phyloP scores from a whole-genome alignment of 30 jellyfish, hydroid and myxozoan species.

The Aurelia aurita region DNA sequence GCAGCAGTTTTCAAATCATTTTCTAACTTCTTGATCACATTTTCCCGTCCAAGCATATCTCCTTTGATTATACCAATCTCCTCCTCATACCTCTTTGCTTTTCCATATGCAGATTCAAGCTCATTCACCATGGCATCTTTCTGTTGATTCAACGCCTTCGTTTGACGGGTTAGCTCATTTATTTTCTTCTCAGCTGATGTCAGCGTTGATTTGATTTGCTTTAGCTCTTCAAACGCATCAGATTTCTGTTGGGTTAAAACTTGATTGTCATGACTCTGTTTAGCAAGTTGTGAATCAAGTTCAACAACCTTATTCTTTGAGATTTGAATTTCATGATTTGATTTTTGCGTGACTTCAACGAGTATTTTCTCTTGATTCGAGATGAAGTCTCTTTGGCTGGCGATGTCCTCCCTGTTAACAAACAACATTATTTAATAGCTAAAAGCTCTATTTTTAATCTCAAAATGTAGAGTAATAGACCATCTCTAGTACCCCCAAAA shows the following conservation, averaged over 20 bases:
- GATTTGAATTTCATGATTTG: slow-evolving; percentile 58
- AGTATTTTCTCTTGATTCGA: slow-evolving; percentile 38
- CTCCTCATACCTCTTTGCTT: slow-evolving; percentile 54
- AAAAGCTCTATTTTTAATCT: neutral
- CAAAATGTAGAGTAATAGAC: neutral
- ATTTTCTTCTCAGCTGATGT: slow-evolving; percentile 36
- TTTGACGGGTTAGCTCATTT: slow-evolving; percentile 43
- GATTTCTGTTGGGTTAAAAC: slow-evolving; percentile 1
- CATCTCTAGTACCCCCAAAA: too few relatives aligned
- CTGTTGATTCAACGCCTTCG: slow-evolving; percentile 61
- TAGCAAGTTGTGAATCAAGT: slow-evolving; percentile 38
- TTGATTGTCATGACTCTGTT: slow-evolving; percentile 29
- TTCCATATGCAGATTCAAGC: slow-evolving; percentile 56
- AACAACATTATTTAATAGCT: neutral
- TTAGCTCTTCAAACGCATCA: slow-evolving; percentile 28
- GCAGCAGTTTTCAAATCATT: slow-evolving; percentile 3
- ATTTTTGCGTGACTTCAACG: slow-evolving; percentile 48
- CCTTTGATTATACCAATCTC: slow-evolving; percentile 36
- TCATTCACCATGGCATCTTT: slow-evolving; percentile 70
- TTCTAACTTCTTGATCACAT: slow-evolving; percentile 15
- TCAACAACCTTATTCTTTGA: slow-evolving; percentile 50
- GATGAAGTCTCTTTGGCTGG: slow-evolving; percentile 65
- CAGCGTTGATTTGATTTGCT: slow-evolving; percentile 11
- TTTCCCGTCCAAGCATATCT: slow-evolving; percentile 29
- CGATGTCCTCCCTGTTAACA: slow-evolving; percentile 53